These are phyloP conservation scores for Alentia gelatinosa DNA, from an alignment of 2,888 invertebrate genomes.

Conservation along the genomic window DNA sequence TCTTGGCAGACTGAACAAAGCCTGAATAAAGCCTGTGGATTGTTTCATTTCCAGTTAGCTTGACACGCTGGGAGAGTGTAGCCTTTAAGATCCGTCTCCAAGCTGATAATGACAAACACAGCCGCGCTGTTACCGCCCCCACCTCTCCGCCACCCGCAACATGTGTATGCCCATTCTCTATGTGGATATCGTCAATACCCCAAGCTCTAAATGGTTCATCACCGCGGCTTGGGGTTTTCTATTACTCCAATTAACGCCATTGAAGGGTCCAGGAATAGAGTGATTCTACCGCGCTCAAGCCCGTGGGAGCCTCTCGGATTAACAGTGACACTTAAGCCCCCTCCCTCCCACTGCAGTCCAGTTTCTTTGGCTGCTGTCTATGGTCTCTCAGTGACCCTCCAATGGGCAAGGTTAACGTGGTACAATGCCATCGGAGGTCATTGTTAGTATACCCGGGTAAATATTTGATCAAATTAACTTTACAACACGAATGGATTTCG, in stretches of 20 bases:
- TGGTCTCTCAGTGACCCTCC: neutral
- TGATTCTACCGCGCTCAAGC: neutral
- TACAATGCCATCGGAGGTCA: neutral
- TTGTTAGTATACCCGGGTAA: slow-evolving; percentile 1
- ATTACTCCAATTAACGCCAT: neutral
- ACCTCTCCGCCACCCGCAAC: no score
- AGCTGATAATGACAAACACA: no score
- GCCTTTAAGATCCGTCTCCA: no score
- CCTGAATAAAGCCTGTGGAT: no score
- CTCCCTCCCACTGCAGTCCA: neutral
- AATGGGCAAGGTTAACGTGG: neutral
- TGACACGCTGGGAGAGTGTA: no score
- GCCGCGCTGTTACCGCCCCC: no score
- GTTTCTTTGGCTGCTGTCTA: neutral
- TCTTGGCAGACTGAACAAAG: no score
- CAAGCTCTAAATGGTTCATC: neutral
- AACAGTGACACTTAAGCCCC: neutral
- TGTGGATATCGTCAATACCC: no score
- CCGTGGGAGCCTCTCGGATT: slow-evolving; percentile 7
- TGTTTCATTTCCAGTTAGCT: no score
- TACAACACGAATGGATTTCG: neutral
- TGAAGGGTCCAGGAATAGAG: neutral
- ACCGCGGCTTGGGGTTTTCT: neutral
- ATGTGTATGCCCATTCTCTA: no score
- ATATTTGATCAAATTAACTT: slow-evolving; percentile 26